Percentiles rank a stretch among this genome's conserved stretches.
phyloP scores from a whole-genome alignment of 1,140 invertebrate species.

The Calycopis cecrops region DNA sequence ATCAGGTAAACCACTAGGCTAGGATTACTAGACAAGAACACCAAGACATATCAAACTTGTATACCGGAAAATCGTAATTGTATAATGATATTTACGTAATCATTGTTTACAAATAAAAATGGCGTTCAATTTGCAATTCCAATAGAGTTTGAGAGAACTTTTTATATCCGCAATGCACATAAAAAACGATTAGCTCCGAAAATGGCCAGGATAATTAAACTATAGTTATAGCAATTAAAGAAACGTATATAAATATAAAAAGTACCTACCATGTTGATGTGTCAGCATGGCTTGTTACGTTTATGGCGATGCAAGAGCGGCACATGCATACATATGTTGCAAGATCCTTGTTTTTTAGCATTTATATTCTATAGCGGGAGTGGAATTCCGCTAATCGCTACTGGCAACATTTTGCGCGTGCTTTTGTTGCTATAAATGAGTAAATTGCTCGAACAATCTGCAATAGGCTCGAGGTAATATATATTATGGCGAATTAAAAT shows the following conservation, averaged over 20 bases:
- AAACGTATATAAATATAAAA: constrained; percentile 35
- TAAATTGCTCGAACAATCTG: constrained; percentile 45
- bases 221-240: constrained; percentile 28
- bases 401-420: constrained; percentile 60
- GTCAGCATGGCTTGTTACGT: constrained; percentile 32
- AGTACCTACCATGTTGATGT: constrained; percentile 48
- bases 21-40: too few relatives aligned
- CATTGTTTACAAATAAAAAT: too few relatives aligned
- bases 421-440: constrained; percentile 53
- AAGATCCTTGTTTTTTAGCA: constrained; percentile 63
- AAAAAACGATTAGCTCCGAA: too few relatives aligned
- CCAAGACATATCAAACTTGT: too few relatives aligned
- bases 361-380: constrained; percentile 59
- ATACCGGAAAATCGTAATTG: too few relatives aligned
- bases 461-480: constrained; percentile 17
- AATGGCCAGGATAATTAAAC: constrained; percentile 2
- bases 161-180: too few relatives aligned
- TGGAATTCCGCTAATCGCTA: constrained; percentile 68
- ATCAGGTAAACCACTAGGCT: too few relatives aligned
- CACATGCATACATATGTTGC: constrained; percentile 46
- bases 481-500: background rate
- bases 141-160: too few relatives aligned
- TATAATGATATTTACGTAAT: too few relatives aligned
- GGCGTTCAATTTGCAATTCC: too few relatives aligned
- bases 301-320: constrained; percentile 57